These are phyloP conservation scores for Aphidius gifuensis DNA, from an alignment of 1,140 invertebrate genomes.

Conservation along the genomic window DNA sequence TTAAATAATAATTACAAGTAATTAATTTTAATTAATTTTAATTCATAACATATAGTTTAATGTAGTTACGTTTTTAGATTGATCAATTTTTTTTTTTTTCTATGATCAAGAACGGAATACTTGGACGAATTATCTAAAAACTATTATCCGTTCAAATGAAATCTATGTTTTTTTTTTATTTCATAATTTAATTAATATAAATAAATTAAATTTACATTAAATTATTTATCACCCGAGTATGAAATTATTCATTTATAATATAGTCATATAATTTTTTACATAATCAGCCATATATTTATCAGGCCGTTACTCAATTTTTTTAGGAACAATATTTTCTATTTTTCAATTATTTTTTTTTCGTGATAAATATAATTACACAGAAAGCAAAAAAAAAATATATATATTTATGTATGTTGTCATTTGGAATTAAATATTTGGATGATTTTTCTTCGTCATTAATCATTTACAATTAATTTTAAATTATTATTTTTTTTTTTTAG, in stretches of 20 bases:
- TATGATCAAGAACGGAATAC: constrained; percentile 20
- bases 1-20: not conserved
- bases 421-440: too few relatives aligned
- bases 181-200: not conserved
- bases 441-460: too few relatives aligned
- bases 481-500: not conserved
- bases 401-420: too few relatives aligned
- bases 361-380: too few relatives aligned
- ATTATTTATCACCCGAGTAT: constrained; percentile 22
- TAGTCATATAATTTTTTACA: constrained; percentile 9
- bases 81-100: constrained; percentile 10
- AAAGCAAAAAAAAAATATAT: too few relatives aligned
- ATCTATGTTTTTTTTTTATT: not conserved
- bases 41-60: not conserved
- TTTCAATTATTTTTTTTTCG: too few relatives aligned
- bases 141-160: not conserved
- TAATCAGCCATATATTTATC: not conserved
- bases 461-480: too few relatives aligned
- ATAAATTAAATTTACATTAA: constrained; percentile 13
- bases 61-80: constrained; percentile 11
- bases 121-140: constrained; percentile 18
- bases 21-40: too few relatives aligned
- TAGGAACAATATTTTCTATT: too few relatives aligned
- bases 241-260: constrained; percentile 19
- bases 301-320: too few relatives aligned